These are phyloP conservation scores for Parazoanthus darwini DNA, from an alignment of 92 coral and sea anemone species.

Conservation along the genomic window DNA sequence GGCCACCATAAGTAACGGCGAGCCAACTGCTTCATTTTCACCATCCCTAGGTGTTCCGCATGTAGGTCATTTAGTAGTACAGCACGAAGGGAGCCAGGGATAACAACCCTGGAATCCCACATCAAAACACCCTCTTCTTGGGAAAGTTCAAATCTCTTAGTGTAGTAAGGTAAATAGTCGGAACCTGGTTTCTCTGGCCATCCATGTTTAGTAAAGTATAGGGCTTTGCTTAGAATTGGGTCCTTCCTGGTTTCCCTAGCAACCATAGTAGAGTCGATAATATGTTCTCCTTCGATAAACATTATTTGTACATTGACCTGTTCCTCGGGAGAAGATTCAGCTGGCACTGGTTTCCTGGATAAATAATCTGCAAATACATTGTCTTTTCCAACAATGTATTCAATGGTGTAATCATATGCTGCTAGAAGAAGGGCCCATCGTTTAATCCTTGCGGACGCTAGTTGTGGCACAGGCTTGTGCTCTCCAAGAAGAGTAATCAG, in stretches of 20 bases:
- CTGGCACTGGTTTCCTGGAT: slow-evolving; percentile 28
- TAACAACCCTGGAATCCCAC: slow-evolving; percentile 51
- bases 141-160: slow-evolving; percentile 43
- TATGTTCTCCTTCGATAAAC: slow-evolving; percentile 46
- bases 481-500: slow-evolving; percentile 63
- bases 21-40: slow-evolving; percentile 43
- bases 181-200: slow-evolving; percentile 46
- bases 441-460: slow-evolving; percentile 59
- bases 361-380: slow-evolving; percentile 54
- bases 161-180: slow-evolving; percentile 40
- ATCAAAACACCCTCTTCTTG: slow-evolving; percentile 54
- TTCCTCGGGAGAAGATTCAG: slow-evolving; percentile 44
- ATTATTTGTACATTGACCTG: slow-evolving; percentile 53
- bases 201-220: slow-evolving; percentile 36
- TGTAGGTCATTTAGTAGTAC: slow-evolving; percentile 25
- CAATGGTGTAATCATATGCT: slow-evolving; percentile 58
- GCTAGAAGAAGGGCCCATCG: slow-evolving; percentile 56
- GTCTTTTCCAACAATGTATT: slow-evolving; percentile 55
- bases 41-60: slow-evolving; percentile 53
- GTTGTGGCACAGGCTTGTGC: slow-evolving; percentile 59
- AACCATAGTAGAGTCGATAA: slow-evolving; percentile 43
- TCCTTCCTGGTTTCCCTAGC: slow-evolving; percentile 49
- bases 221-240: slow-evolving; percentile 43
- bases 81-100: slow-evolving; percentile 18
- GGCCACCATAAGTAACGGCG: slow-evolving; percentile 40